Percentiles rank a stretch among this genome's conserved stretches.
These are phyloP conservation scores for Polypterus bichir DNA, from an alignment of 2,113 vertebrate species.

Conservation along the genomic window DNA sequence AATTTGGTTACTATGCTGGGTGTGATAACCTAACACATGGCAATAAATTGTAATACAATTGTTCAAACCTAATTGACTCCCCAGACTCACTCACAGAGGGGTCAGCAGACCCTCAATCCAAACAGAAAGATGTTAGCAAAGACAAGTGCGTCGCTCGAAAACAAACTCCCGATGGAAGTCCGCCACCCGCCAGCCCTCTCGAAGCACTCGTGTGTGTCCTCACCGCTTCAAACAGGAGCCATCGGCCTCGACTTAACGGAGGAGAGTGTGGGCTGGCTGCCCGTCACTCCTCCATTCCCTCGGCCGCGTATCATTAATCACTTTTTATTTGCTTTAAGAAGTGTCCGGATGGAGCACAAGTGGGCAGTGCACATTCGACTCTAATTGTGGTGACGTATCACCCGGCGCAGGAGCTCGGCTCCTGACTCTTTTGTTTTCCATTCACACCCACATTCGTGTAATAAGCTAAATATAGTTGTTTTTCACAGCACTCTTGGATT, in stretches of 20 bases:
- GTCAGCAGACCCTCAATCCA: too few species aligned
- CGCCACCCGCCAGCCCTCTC: slow-evolving; percentile 4
- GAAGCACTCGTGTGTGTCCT: slow-evolving; percentile 26
- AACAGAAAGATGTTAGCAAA: too few species aligned
- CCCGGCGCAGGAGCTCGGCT: slow-evolving; percentile 38
- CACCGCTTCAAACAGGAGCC: slow-evolving; percentile 16
- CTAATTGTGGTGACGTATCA: slow-evolving; percentile 50
- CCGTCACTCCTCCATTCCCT: background rate
- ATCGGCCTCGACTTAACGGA: slow-evolving; percentile 6
- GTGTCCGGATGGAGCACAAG: slow-evolving; percentile 37
- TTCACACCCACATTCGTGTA: slow-evolving; percentile 48
- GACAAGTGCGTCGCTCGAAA: background rate
- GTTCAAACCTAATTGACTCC: too few species aligned
- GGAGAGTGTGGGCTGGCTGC: slow-evolving; percentile 5
- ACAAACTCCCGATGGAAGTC: background rate
- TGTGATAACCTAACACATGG: too few species aligned
- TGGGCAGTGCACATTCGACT: slow-evolving; percentile 39
- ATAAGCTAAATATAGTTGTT: slow-evolving; percentile 59
- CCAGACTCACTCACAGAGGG: too few species aligned
- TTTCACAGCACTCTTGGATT: slow-evolving; percentile 31
- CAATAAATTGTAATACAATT: too few species aligned
- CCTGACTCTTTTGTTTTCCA: slow-evolving; percentile 54
- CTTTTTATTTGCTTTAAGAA: slow-evolving; percentile 38
- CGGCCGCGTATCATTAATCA: slow-evolving; percentile 35
- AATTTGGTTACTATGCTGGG: too few species aligned